Conservation (phyloP, 2,797 vertebrate genomes). For the Crocodylus rhombifer region DNA sequence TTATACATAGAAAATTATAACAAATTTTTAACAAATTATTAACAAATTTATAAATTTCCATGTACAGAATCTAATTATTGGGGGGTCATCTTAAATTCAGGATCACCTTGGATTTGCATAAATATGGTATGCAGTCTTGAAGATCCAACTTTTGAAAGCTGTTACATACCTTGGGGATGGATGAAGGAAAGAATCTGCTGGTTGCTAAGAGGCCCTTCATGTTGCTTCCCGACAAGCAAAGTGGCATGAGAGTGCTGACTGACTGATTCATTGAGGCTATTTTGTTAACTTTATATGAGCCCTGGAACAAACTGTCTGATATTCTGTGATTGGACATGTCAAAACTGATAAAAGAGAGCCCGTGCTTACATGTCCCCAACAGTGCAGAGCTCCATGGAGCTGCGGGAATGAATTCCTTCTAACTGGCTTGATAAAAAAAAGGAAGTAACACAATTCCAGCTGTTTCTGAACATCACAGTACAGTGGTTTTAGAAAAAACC, state of each 20-base stretch:
- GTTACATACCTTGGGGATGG: not conserved
- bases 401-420: conserved; percentile 43
- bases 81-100: too few species aligned
- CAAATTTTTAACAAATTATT: too few species aligned
- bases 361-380: not conserved
- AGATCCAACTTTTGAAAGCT: rapidly evolving
- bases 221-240: not conserved
- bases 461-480: not conserved
- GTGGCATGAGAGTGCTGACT: not conserved
- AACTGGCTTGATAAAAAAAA: conserved; percentile 44
- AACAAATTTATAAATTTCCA: too few species aligned
- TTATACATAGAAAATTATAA: too few species aligned
- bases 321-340: not conserved
- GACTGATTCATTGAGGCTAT: not conserved
- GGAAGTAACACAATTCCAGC: not conserved
- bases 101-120: too few species aligned
- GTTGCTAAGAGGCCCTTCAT: not conserved
- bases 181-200: not conserved
- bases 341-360: not conserved
- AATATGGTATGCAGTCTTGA: not conserved
- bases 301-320: conserved; percentile 26
- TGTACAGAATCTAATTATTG: too few species aligned
- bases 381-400: conserved; percentile 23
- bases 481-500: not conserved
- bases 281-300: not conserved